Conservation (phyloP, 2,113 vertebrate genomes). For the Corydoras maculifer region DNA sequence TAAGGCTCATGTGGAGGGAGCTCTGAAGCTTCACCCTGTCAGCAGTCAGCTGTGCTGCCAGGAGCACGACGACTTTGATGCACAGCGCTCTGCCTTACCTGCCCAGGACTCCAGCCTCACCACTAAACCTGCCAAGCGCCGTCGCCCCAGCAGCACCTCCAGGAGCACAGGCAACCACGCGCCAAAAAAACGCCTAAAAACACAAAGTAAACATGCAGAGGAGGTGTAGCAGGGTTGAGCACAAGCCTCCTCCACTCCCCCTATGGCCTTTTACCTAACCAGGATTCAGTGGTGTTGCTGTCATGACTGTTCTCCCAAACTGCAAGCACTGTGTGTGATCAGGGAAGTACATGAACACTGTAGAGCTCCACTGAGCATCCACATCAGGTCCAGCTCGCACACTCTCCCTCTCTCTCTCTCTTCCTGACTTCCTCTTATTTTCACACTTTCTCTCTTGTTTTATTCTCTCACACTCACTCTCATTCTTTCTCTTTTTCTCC, state of each 20-base stretch:
- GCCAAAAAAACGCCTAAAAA: constrained; percentile 27
- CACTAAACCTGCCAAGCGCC: constrained; percentile 32
- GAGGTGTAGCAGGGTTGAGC: constrained; percentile 12
- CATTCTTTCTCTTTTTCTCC: background rate
- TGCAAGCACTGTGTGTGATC: constrained; percentile 50
- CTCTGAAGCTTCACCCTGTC: constrained; percentile 61
- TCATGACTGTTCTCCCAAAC: constrained; percentile 39
- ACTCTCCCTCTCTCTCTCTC: constrained; percentile 18
- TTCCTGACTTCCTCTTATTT: background rate
- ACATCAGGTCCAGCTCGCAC: constrained; percentile 27
- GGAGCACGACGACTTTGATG: constrained; percentile 80
- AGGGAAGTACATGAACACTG: constrained; percentile 49
- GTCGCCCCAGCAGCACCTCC: constrained; percentile 4
- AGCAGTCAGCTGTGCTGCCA: constrained; percentile 78
- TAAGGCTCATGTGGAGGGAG: constrained; percentile 84
- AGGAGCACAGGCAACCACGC: constrained; percentile 11
- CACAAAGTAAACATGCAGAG: constrained; percentile 41
- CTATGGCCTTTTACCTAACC: constrained; percentile 44
- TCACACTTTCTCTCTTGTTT: too few relatives aligned
- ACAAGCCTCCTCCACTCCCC: constrained; percentile 3
- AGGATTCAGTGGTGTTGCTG: constrained; percentile 32
- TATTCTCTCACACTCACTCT: background rate
- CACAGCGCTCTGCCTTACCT: constrained; percentile 50
- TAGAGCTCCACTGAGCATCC: constrained; percentile 72
- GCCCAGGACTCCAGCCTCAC: background rate